Conservation (phyloP, 1,140 invertebrate species). For the Bombus terrestris region DNA sequence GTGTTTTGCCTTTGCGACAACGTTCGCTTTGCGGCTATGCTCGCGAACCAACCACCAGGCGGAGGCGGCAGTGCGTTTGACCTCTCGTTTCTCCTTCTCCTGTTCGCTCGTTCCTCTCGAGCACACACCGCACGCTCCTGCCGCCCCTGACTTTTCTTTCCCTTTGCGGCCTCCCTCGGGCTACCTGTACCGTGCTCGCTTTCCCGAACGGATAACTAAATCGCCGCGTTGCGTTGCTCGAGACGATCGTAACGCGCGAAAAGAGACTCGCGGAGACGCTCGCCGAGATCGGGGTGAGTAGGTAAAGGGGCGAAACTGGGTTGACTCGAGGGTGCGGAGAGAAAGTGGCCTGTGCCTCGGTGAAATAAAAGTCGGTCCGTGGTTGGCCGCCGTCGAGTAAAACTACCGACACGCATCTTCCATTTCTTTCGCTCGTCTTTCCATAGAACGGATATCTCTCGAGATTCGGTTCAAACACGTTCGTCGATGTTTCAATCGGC, state of each 20-base stretch:
- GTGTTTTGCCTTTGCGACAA: constrained; percentile 69
- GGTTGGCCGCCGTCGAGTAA: background rate
- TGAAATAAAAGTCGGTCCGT: background rate
- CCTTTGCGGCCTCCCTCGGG: background rate
- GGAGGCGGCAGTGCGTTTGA: constrained; percentile 49
- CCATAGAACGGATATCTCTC: background rate
- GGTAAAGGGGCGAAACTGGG: constrained; percentile 25
- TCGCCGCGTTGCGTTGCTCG: constrained; percentile 54
- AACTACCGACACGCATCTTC: background rate
- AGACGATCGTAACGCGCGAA: constrained; percentile 5
- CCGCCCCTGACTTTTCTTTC: background rate
- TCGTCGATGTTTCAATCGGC: background rate
- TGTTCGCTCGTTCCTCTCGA: constrained; percentile 6
- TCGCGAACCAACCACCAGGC: constrained; percentile 48
- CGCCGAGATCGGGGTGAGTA: constrained; percentile 2
- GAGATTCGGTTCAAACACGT: background rate
- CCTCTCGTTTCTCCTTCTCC: constrained; percentile 1
- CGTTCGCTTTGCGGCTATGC: constrained; percentile 53
- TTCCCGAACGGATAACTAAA: constrained; percentile 71
- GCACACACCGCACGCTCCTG: background rate
- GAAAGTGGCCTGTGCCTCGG: background rate
- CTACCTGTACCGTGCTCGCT: background rate
- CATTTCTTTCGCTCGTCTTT: background rate
- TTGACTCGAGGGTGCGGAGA: constrained; percentile 19
- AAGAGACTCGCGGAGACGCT: background rate